These are phyloP conservation scores for Lordiphosa andalusiaca DNA, from an alignment of 2,888 invertebrate genomes.

Conservation along the genomic window DNA sequence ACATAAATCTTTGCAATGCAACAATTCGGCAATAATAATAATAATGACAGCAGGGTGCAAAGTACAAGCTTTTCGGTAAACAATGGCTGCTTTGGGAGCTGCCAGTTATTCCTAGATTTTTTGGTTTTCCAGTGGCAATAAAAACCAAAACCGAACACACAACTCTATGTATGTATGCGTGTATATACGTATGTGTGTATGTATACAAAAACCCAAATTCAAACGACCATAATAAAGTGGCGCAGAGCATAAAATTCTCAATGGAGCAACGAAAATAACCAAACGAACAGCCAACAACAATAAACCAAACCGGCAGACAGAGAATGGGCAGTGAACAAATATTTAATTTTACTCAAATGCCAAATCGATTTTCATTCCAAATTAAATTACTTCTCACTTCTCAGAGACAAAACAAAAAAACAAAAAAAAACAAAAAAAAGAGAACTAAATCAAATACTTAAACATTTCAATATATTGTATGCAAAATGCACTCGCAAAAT, in stretches of 20 bases:
- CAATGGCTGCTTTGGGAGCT: slow-evolving; percentile 11
- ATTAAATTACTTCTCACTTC: slow-evolving; percentile 1
- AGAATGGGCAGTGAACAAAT: slow-evolving; percentile 5
- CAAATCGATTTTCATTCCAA: slow-evolving; percentile 8
- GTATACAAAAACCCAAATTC: slow-evolving; percentile 5
- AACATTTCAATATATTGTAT: too few relatives aligned
- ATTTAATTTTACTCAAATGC: slow-evolving; percentile 18
- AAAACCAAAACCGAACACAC: too few relatives aligned
- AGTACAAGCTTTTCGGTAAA: slow-evolving; percentile 13
- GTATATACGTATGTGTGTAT: too few relatives aligned
- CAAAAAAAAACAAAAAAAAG: too few relatives aligned
- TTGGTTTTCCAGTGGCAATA: slow-evolving; percentile 1
- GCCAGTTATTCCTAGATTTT: slow-evolving; percentile 8
- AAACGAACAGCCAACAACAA: too few relatives aligned
- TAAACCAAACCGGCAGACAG: too few relatives aligned
- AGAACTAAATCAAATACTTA: too few relatives aligned
- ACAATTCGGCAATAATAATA: slow-evolving; percentile 28
- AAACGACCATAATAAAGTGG: slow-evolving; percentile 15
- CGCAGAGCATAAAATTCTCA: slow-evolving; percentile 14
- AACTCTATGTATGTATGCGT: too few relatives aligned
- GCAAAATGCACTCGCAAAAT: too few relatives aligned
- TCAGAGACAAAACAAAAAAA: too few relatives aligned
- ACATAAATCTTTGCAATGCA: slow-evolving; percentile 10
- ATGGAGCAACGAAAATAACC: slow-evolving; percentile 9
- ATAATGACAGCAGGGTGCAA: slow-evolving; percentile 27